These are phyloP conservation scores for Protobothrops flavoviridis DNA, from an alignment of 2,113 vertebrate genomes.

Conservation along the genomic window DNA sequence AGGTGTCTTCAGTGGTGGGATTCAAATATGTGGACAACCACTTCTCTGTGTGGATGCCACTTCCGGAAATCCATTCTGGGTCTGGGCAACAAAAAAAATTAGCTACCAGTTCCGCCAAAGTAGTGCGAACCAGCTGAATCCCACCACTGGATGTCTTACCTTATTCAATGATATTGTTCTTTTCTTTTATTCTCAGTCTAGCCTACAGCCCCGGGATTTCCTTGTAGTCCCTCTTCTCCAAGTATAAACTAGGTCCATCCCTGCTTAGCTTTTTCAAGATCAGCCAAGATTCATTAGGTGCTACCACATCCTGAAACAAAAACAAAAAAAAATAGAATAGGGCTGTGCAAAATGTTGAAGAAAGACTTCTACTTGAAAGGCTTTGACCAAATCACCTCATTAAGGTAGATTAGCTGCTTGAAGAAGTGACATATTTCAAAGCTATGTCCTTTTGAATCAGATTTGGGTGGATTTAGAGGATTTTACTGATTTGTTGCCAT, in stretches of 20 bases:
- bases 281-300: neutral
- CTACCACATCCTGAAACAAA: neutral
- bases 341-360: neutral
- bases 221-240: neutral
- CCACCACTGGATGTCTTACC: neutral
- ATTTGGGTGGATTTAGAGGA: neutral
- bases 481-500: neutral
- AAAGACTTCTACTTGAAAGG: neutral
- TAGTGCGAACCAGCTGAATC: too few relatives aligned
- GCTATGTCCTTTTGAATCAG: neutral
- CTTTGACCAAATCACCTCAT: neutral
- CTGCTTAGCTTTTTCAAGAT: neutral
- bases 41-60: too few relatives aligned
- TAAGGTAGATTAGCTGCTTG: neutral
- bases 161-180: neutral
- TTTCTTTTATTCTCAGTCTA: neutral
- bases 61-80: too few relatives aligned
- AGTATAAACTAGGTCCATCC: neutral
- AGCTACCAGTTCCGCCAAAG: too few relatives aligned
- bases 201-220: neutral
- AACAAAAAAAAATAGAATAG: neutral
- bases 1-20: neutral
- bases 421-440: neutral
- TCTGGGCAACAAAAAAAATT: too few relatives aligned
- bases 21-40: too few relatives aligned